Conservation (phyloP, 2,888 invertebrate species). For the Hirtodrosophila alboralis region DNA sequence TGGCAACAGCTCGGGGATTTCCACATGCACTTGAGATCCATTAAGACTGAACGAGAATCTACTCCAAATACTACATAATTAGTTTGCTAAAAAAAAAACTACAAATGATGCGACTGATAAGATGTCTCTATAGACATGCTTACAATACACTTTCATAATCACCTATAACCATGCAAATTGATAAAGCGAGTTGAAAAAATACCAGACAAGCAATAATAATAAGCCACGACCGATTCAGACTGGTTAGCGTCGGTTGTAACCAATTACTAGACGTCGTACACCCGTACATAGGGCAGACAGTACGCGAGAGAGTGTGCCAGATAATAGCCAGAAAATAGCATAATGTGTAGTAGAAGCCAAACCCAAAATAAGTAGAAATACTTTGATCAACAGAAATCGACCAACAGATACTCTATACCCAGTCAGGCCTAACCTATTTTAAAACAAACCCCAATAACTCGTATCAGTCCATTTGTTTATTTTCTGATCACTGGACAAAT, state of each 20-base stretch:
- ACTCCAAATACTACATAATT: slow-evolving; percentile 6
- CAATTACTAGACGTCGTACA: slow-evolving; percentile 45
- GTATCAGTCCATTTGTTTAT: no score
- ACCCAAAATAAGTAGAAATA: not conserved
- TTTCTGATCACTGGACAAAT: no score
- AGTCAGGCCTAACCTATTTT: no score
- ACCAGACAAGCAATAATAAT: slow-evolving; percentile 31
- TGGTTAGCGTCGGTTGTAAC: slow-evolving; percentile 69
- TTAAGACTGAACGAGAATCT: slow-evolving; percentile 4
- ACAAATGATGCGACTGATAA: slow-evolving; percentile 44
- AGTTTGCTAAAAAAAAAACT: slow-evolving; percentile 1
- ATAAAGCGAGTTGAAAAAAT: slow-evolving; percentile 28
- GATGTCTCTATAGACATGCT: slow-evolving; percentile 19
- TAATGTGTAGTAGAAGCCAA: slow-evolving; percentile 19
- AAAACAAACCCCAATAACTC: no score
- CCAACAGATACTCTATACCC: no score
- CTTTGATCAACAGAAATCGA: no score
- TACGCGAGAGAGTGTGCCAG: slow-evolving; percentile 1
- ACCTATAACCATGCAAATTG: slow-evolving; percentile 30
- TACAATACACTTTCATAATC: slow-evolving; percentile 29
- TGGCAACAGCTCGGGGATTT: not conserved
- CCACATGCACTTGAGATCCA: slow-evolving; percentile 10
- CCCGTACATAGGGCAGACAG: slow-evolving; percentile 1
- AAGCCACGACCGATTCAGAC: slow-evolving; percentile 49
- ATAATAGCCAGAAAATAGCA: slow-evolving; percentile 36